A percentile compares a stretch with the other conserved stretches of the same genome.
Evolutionary conservation across 2,113 vertebrate genomes (phyloP).

Genomic region (Gymnorhina tibicen): DNA sequence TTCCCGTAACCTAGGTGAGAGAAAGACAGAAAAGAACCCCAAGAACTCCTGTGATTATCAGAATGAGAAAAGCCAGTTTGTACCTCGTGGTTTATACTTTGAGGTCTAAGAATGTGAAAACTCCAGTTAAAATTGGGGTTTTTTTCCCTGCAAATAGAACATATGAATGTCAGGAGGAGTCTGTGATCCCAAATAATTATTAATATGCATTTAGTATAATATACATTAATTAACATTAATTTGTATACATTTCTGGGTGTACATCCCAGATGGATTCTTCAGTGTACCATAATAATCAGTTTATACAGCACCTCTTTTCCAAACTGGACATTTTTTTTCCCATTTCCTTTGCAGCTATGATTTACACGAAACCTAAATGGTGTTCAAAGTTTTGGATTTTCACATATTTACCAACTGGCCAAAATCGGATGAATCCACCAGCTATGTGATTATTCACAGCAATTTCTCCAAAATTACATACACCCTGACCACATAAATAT

Average conservation of each 20-base stretch:
- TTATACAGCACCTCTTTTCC: background rate
- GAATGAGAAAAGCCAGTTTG: background rate
- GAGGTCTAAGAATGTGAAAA: background rate
- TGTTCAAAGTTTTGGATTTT: background rate
- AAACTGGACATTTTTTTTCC: background rate
- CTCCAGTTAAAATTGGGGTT: background rate
- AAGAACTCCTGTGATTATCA: background rate
- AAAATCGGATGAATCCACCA: background rate
- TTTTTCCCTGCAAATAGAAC: background rate
- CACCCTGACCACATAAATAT: background rate
- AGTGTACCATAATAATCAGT: background rate
- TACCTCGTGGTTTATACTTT: fast-evolving
- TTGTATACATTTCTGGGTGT: fast-evolving
- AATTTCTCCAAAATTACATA: background rate
- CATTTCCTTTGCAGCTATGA: fast-evolving
- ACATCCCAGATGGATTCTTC: background rate
- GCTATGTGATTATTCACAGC: background rate
- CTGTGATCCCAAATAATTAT: background rate
- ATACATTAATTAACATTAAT: no score
- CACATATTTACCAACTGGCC: background rate
- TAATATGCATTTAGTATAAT: no score
- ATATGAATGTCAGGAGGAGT: background rate
- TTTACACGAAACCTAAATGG: background rate
- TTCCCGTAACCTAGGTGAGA: conserved; percentile 2
- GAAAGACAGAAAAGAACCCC: background rate